Evolutionary conservation across 35 echinoderm and acorn worm genomes (phyloP), one percentile per base, ranked within the genome.

Genomic region (Acanthaster planci): DNA sequence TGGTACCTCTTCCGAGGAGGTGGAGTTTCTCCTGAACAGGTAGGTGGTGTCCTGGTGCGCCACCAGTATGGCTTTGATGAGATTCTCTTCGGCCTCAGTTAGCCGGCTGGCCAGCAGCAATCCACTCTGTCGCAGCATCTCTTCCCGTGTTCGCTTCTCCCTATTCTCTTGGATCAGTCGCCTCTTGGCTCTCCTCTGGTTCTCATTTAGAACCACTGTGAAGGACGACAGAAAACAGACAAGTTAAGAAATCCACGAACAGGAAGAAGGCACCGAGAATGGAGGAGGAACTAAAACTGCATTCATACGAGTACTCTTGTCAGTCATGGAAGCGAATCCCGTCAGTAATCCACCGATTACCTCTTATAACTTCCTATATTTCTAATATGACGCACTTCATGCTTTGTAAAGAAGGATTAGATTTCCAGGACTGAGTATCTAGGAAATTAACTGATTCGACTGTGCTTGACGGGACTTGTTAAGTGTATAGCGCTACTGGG

Each of bases 151-250:
- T n/a, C 95, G 84, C 79, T 92, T 90, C 38, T 97, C 95, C 30
- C 95, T 78, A 58, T 97, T 97, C 67, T 97, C 91, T 40, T 97
- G 87, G 51, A 97, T 97, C 1, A 97, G 76, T 38, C 84, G 82
- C 29, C 95, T 40, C 78, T 97, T 97, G 34, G 95, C 95, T 67
- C 90, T 93, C 39, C 95, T 87, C 76, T 97, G 95, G 26, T 58
- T 86, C 76, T 97, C 95, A 79, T 97, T 97, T 37, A 97, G 76
- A 29, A 97, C 95, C 87, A 97, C 95, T 97, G 15, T 14, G 42
- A 37, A 77, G 60, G 82, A 12, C 60, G n/a, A 68, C 10, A 36
- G 59, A 10, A 72, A 42, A 1, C 29, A 7, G 8, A 36, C 15
- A 37, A 37, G 10, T 38, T n/a, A 31, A 1, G 0, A 18, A 78